phyloP scores from a whole-genome alignment of 92 coral and sea anemone genomes.

The Diadumene lineata region DNA sequence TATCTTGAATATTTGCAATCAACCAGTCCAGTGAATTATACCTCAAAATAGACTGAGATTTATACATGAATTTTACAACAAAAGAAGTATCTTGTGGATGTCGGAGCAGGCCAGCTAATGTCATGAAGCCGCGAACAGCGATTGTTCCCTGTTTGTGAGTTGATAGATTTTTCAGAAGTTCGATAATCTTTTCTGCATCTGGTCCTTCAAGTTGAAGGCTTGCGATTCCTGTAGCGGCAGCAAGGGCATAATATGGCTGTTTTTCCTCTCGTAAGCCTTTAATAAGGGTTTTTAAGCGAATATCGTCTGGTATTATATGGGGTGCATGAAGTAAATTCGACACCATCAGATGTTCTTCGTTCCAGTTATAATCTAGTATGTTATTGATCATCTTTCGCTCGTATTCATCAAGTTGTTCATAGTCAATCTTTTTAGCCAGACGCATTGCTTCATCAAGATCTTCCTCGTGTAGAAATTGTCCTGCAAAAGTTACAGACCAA shows the following conservation, averaged over 20 bases:
- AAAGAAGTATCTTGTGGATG: slow-evolving; percentile 95
- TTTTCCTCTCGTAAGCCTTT: slow-evolving; percentile 88
- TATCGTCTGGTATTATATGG: slow-evolving; percentile 79
- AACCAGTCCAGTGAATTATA: slow-evolving; percentile 97
- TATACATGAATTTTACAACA: slow-evolving; percentile 89
- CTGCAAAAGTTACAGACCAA: slow-evolving; percentile 59
- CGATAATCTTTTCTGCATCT: slow-evolving; percentile 82
- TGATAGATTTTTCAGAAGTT: slow-evolving; percentile 77
- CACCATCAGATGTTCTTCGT: slow-evolving; percentile 92
- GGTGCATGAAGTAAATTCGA: slow-evolving; percentile 96
- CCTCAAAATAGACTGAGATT: slow-evolving; percentile 83
- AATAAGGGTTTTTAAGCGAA: slow-evolving; percentile 74
- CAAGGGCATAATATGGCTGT: slow-evolving; percentile 81
- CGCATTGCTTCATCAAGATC: slow-evolving; percentile 94
- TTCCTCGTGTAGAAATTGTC: slow-evolving; percentile 94
- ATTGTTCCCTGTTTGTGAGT: slow-evolving; percentile 84
- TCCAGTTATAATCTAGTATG: slow-evolving; percentile 93
- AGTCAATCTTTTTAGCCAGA: slow-evolving; percentile 75
- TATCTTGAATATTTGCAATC: slow-evolving; percentile 83
- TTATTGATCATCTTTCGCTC: slow-evolving; percentile 85
- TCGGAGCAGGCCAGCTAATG: slow-evolving; percentile 77
- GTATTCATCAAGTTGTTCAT: slow-evolving; percentile 68
- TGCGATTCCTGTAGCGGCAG: slow-evolving; percentile 95
- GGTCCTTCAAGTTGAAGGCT: slow-evolving; percentile 75
- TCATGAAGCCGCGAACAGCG: slow-evolving; percentile 94